phyloP scores from a whole-genome alignment of 2,797 vertebrate genomes.

The Setipinna tenuifilis region DNA sequence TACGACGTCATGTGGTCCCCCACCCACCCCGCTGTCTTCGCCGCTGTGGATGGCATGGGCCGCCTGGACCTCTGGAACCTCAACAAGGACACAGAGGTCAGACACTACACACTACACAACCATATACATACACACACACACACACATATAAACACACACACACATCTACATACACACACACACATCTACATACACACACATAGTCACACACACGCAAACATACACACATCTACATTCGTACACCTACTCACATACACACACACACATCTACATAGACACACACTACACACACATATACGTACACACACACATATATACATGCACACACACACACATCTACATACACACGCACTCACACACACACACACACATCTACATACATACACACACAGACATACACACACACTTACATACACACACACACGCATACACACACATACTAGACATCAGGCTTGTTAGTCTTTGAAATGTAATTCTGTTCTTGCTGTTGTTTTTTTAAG shows the following conservation, averaged over 20 bases:
- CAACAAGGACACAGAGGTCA: conserved; percentile 96
- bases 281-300: neutral
- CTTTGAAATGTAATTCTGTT: too few species aligned
- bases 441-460: too few species aligned
- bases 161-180: conserved; percentile 62
- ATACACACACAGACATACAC: neutral
- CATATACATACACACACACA: neutral
- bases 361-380: neutral
- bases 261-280: conserved; percentile 36
- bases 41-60: conserved; percentile 95
- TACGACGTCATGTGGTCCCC: conserved; percentile 98
- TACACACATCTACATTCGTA: conserved; percentile 40
- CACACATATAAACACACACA: conserved; percentile 2
- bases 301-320: conserved; percentile 2
- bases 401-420: too few species aligned
- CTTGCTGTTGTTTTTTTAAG: too few species aligned
- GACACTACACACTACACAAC: conserved; percentile 45
- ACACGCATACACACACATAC: too few species aligned
- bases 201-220: conserved; percentile 14
- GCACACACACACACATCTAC: neutral
- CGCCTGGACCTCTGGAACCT: conserved; percentile 97
- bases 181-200: too few species aligned
- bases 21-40: conserved; percentile 91
- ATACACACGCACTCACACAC: too few species aligned
- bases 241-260: conserved; percentile 35